Base-by-base conservation (phyloP, 2,888 invertebrate species). In the Agrotis segetum region DNA sequence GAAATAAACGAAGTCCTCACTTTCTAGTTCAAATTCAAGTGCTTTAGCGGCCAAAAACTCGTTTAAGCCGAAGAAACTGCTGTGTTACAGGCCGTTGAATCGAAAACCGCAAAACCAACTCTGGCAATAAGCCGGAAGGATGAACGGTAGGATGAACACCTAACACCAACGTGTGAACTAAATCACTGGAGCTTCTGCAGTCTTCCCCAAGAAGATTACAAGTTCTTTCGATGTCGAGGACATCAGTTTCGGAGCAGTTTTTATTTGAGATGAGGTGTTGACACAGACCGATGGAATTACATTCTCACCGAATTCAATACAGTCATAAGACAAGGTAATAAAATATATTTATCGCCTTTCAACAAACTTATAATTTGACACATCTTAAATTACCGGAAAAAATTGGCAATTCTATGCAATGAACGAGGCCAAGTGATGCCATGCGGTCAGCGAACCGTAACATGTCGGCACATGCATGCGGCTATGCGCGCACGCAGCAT, bases 371-470 rank as follows among this genome's bases (percentile, higher is more conserved):
- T 50, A 84, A 86, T 89, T 87, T 87, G 88, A 88, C 85, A 85
- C 69, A 67, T 77, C 69, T 74, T 73, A 62, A 71, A 79, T 71
- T 63, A 70, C 67, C 63, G 66, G 58, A 77, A 72, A 77, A 77
- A 83, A 79, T 68, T 73, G 66, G 75, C 86, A 86, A 78, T 77
- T 81, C 78, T 76, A 72, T 76, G 83, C 86, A 82, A 71, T 80
- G 83, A 88, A 88, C 81, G 88, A 89, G 89, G 88, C 77, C 71
- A 80, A 75, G 83, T 75, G 82, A 83, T 85, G 83, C 76, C 83
- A 83, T 77, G 86, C 88, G 93, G 92, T 93, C 94, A 91, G 85
- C 89, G 93, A 94, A 92, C 94, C 89, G 88, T 85, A 88, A 86
- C 88, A 88, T 86, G 88, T 88, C 88, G 83, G 88, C 88, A 88